Percentiles rank a stretch among this genome's conserved stretches.
phyloP scores from a whole-genome alignment of 92 coral and sea anemone species.

The Epizoanthus illoricatus region DNA sequence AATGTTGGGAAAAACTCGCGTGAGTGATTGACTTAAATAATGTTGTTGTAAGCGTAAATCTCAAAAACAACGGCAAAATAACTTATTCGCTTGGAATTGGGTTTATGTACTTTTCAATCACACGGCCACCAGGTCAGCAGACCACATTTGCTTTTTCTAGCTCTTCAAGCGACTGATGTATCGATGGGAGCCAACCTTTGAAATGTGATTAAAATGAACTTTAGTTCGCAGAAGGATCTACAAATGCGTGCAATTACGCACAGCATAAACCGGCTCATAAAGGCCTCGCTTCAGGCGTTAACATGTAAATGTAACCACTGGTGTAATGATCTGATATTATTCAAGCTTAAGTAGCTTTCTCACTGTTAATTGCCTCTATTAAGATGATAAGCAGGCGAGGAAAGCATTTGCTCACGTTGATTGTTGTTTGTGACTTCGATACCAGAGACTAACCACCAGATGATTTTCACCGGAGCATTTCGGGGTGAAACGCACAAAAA shows the following conservation, averaged over 20 bases:
- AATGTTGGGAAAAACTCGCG: not conserved
- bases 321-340: constrained; percentile 11
- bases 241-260: constrained; percentile 8
- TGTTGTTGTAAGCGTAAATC: not conserved
- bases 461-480: not conserved
- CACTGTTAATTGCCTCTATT: constrained; percentile 20
- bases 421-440: not conserved
- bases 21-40: not conserved
- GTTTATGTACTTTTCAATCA: not conserved
- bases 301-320: not conserved
- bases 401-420: not conserved
- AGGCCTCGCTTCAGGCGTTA: constrained; percentile 23
- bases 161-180: not conserved
- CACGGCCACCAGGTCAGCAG: not conserved
- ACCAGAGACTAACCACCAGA: not conserved
- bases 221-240: constrained; percentile 6
- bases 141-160: not conserved
- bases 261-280: not conserved
- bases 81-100: not conserved
- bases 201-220: constrained; percentile 25
- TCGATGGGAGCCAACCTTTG: not conserved
- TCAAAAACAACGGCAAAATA: not conserved
- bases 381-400: constrained; percentile 16
- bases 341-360: constrained; percentile 3
- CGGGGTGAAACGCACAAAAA: not conserved